Percentiles rank a stretch among this genome's conserved stretches.
Conservation (phyloP, 2,797 vertebrate genomes). For the Poeciliopsis presidionis region DNA sequence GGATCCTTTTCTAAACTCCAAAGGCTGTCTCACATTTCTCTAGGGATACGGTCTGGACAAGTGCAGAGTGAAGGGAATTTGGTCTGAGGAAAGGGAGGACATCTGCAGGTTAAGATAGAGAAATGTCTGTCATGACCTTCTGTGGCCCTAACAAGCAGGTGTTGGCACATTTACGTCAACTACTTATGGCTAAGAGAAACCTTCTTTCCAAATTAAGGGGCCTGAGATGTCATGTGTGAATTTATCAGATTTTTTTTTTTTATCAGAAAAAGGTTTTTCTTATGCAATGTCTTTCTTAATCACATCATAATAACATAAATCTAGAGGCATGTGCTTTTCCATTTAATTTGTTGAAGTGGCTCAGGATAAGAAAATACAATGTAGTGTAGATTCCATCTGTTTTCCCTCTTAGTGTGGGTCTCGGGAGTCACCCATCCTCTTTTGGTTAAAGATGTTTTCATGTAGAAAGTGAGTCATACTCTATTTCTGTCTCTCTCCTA, state of each 20-base stretch:
- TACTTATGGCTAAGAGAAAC: constrained; percentile 30
- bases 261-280: background rate
- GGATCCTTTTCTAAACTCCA: constrained; percentile 14
- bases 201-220: constrained; percentile 21
- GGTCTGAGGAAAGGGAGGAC: constrained; percentile 38
- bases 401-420: constrained; percentile 22
- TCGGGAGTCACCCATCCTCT: constrained; percentile 31
- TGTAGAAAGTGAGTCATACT: constrained; percentile 51
- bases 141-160: constrained; percentile 36
- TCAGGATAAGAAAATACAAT: constrained; percentile 3
- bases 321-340: background rate
- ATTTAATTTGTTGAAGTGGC: background rate
- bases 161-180: constrained; percentile 49
- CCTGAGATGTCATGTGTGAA: constrained; percentile 27
- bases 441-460: constrained; percentile 51
- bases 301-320: background rate
- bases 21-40: constrained; percentile 27
- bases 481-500: constrained; percentile 58
- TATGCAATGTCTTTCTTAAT: background rate
- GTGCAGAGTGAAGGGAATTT: constrained; percentile 53
- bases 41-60: constrained; percentile 8
- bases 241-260: constrained; percentile 22
- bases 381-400: constrained; percentile 35
- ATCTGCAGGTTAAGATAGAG: constrained; percentile 42
- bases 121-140: constrained; percentile 47